These are phyloP conservation scores for Pentalonia nigronervosa DNA, from an alignment of 1,140 invertebrate genomes.

Conservation along the genomic window DNA sequence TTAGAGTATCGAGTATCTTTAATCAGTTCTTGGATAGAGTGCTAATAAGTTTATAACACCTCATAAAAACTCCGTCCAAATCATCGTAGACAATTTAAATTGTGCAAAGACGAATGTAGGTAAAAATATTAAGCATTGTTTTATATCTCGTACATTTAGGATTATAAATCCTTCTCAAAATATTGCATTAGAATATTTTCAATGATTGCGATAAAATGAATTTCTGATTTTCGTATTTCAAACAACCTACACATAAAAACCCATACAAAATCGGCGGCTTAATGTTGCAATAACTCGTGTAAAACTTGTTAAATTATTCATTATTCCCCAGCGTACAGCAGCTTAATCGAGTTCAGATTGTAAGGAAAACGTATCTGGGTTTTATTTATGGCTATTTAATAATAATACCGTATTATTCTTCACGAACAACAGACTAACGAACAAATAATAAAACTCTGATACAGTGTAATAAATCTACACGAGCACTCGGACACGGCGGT, in stretches of 20 bases:
- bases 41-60: neutral
- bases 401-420: constrained; percentile 1
- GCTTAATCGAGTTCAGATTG: constrained; percentile 21
- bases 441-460: neutral
- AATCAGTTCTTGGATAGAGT: neutral
- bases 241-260: neutral
- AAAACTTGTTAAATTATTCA: constrained; percentile 28
- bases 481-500: neutral
- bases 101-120: neutral
- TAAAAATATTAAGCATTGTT: neutral
- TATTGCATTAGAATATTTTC: neutral
- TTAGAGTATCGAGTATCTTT: neutral
- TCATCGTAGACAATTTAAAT: neutral
- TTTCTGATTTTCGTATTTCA: neutral
- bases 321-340: neutral
- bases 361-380: neutral
- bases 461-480: neutral
- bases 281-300: neutral
- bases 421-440: neutral
- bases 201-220: neutral
- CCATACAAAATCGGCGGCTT: neutral
- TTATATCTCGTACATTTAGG: neutral
- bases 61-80: neutral
- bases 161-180: neutral
- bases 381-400: constrained; percentile 1